Conservation (phyloP, 2,888 invertebrate species). For the Lepidochitona cinerea region DNA sequence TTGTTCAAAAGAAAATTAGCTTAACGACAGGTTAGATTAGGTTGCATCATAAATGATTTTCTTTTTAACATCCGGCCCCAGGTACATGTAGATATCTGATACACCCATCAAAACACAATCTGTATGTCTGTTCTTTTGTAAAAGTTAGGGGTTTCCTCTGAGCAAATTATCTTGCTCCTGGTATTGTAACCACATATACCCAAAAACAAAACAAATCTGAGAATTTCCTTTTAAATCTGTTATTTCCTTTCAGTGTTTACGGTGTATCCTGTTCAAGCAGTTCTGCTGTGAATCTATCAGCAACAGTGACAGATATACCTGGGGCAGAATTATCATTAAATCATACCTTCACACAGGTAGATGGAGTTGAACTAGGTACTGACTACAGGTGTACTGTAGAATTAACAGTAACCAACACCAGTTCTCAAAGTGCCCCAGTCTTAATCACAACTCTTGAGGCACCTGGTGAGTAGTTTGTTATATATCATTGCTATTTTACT, state of each 20-base stretch:
- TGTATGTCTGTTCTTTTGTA: too few species aligned
- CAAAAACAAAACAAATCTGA: too few species aligned
- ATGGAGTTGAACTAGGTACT: conserved; percentile 36
- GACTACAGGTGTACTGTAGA: conserved; percentile 40
- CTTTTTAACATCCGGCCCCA: too few species aligned
- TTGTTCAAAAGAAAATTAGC: too few species aligned
- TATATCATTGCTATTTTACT: neutral
- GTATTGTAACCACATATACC: too few species aligned
- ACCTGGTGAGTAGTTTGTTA: conserved; percentile 11
- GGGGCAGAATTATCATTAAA: conserved; percentile 7
- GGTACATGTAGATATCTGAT: too few species aligned
- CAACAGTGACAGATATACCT: conserved; percentile 11
- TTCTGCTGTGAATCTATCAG: conserved; percentile 14
- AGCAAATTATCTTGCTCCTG: too few species aligned
- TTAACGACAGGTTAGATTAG: too few species aligned
- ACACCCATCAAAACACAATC: too few species aligned
- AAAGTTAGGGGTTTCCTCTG: too few species aligned
- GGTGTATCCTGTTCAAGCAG: conserved; percentile 23
- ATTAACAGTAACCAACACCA: conserved; percentile 23
- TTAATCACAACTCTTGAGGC: conserved; percentile 33
- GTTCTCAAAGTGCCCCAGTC: conserved; percentile 37
- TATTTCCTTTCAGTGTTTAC: conserved; percentile 26
- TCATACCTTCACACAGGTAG: conserved; percentile 28
- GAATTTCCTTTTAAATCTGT: neutral
- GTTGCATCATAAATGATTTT: too few species aligned